These are phyloP conservation scores for Cynodonichthys magdalenae DNA, from an alignment of 2,797 vertebrate species.

Conservation along the genomic window DNA sequence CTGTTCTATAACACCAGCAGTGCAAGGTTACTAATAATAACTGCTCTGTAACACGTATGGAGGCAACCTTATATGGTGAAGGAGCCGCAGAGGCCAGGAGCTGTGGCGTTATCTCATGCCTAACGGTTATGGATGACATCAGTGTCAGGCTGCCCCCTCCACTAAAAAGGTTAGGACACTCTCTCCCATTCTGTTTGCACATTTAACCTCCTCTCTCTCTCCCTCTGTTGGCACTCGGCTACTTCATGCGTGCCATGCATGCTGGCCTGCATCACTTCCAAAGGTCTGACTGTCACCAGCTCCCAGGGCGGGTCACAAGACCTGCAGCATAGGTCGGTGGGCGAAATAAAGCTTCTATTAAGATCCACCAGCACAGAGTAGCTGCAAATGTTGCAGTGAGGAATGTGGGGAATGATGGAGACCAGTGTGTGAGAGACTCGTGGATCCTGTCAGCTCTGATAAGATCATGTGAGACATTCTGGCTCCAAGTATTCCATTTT, in stretches of 20 bases:
- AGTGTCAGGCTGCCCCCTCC: slow-evolving; percentile 55
- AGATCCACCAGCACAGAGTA: slow-evolving; percentile 18
- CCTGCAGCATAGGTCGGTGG: slow-evolving; percentile 2
- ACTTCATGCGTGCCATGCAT: slow-evolving; percentile 5
- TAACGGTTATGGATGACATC: slow-evolving; percentile 64
- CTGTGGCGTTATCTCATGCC: slow-evolving; percentile 57
- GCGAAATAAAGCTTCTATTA: slow-evolving; percentile 8
- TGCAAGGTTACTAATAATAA: slow-evolving; percentile 65
- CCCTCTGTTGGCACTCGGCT: not conserved
- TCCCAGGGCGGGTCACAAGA: slow-evolving; percentile 50
- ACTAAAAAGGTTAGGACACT: slow-evolving; percentile 45
- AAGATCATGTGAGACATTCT: slow-evolving; percentile 61
- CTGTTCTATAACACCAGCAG: slow-evolving; percentile 12
- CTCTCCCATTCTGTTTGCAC: slow-evolving; percentile 29
- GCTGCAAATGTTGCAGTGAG: slow-evolving; percentile 28
- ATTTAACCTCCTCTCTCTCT: not conserved
- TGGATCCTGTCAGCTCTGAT: slow-evolving; percentile 66
- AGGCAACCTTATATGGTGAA: slow-evolving; percentile 65
- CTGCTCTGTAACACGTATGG: slow-evolving; percentile 55
- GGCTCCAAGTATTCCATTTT: slow-evolving; percentile 34
- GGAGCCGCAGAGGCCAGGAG: slow-evolving; percentile 42
- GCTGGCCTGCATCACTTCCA: slow-evolving; percentile 29
- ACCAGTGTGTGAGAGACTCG: slow-evolving; percentile 58
- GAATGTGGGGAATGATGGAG: slow-evolving; percentile 73
- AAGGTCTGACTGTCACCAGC: slow-evolving; percentile 57